Base-by-base conservation (phyloP, 2,797 vertebrate genomes). In the Cirrhinus mrigala region DNA sequence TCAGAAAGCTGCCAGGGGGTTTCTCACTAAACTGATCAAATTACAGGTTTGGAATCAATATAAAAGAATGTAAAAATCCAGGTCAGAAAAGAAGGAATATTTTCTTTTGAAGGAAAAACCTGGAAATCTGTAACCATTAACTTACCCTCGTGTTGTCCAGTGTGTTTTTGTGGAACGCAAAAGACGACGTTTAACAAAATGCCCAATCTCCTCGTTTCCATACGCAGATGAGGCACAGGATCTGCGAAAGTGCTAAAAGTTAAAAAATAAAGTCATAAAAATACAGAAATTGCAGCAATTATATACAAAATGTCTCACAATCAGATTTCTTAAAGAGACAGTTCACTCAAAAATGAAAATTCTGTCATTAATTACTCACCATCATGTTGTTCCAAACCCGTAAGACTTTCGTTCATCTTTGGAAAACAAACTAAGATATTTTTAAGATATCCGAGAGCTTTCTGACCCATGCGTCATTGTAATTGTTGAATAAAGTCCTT, bases 11-110 rank as follows among this genome's bases (percentile, higher is more conserved):
- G 73, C 48, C 64, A 54, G 48, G 1, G 48, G 50, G 29, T 9
- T 37, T 50, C 44, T 77, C 20, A 40, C 56, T 54, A 64, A 52
- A 77, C 4, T 16, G 22, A 84, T 58, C 2, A 8, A 78, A 69
- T 69, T 78, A 66, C 40, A 75, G 24, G 27, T 33, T 27, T 8
- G 33, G 33, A 58, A 71, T 81, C 52, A 71, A 83, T 64, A 37
- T 50, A 50, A 48, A 48, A 22, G 20, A n/a, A 60, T 14, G 2
- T 69, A 24, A 64, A 82, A 62, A 71, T 54, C 33, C 22, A 50
- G 16, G 29, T 9, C 0, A 15, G 48, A 48, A 78, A 27, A 20
- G 4, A 14, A 37, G 4, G 8, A 20, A 75, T 52, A 6, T 52
- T 33, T 18, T 20, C 27, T 12, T 10, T 22, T 37, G 52, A 40